These are phyloP conservation scores for Arctopsyche grandis DNA, from an alignment of 1,140 invertebrate genomes.

Conservation along the genomic window DNA sequence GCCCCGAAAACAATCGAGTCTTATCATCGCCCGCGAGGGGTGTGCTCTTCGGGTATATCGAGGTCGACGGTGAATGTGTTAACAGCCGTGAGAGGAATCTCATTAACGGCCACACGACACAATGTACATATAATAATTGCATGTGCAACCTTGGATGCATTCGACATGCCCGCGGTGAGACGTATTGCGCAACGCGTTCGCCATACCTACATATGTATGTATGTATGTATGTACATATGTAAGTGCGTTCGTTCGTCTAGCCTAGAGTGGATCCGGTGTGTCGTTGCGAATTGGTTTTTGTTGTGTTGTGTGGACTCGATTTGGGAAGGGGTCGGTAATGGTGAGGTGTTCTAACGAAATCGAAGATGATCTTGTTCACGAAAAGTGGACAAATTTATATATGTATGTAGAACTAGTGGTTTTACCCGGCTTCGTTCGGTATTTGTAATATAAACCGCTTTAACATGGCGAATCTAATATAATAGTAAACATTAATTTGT, in stretches of 20 bases:
- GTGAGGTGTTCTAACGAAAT: not conserved
- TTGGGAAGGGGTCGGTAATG: too few species aligned
- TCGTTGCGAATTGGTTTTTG: too few species aligned
- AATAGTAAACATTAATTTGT: too few species aligned
- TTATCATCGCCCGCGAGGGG: not conserved
- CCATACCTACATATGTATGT: too few species aligned
- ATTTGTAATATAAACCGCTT: too few species aligned
- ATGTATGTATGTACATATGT: too few species aligned
- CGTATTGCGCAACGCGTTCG: constrained; percentile 25
- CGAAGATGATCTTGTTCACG: not conserved
- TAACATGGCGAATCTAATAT: too few species aligned
- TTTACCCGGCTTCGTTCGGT: too few species aligned
- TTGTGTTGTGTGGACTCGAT: too few species aligned
- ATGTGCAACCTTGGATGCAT: constrained; percentile 43
- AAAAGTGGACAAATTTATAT: not conserved
- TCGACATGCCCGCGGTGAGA: constrained; percentile 22
- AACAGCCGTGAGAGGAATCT: constrained; percentile 41
- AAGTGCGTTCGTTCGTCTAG: not conserved
- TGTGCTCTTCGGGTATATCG: constrained; percentile 1
- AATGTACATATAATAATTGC: constrained; percentile 41
- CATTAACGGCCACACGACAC: constrained; percentile 21
- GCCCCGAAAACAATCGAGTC: not conserved
- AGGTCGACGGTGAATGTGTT: constrained; percentile 33
- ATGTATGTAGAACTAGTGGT: too few species aligned
- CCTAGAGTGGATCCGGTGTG: not conserved